Percentiles rank a stretch among this genome's conserved stretches.
phyloP scores from a whole-genome alignment of 2,797 vertebrate genomes.

The Sebastes paucispinis region DNA sequence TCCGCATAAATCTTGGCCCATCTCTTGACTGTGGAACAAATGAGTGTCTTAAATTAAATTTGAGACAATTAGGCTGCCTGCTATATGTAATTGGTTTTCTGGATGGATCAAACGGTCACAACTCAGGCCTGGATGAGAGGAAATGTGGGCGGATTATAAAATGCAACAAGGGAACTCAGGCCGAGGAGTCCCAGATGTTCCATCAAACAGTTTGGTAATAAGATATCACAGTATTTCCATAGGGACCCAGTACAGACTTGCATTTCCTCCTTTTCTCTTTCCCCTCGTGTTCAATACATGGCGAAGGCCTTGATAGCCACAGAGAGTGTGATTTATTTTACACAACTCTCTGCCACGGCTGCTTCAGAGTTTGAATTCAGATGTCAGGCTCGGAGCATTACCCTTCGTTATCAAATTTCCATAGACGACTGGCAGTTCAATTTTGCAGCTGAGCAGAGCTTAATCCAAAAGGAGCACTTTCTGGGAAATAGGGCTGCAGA shows the following conservation, averaged over 20 bases:
- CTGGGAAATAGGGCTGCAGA: conserved; percentile 29
- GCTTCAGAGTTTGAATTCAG: conserved; percentile 64
- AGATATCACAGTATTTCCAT: conserved; percentile 57
- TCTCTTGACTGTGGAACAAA: conserved; percentile 56
- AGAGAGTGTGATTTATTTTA: conserved; percentile 48
- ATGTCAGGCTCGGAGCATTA: conserved; percentile 65
- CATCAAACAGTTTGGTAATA: conserved; percentile 66
- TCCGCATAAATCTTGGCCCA: conserved; percentile 51
- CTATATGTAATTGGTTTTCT: conserved; percentile 69
- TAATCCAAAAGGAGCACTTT: conserved; percentile 60
- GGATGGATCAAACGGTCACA: conserved; percentile 54
- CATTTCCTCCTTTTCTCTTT: background rate
- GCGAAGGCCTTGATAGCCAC: conserved; percentile 34
- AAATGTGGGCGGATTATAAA: conserved; percentile 43
- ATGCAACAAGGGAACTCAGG: conserved; percentile 18
- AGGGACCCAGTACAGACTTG: conserved; percentile 7
- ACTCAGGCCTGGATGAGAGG: conserved; percentile 45
- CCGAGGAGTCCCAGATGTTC: conserved; percentile 67
- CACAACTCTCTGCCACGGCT: conserved; percentile 24
- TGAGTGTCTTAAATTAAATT: conserved; percentile 69
- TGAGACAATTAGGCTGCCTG: conserved; percentile 63
- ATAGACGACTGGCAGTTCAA: conserved; percentile 72
- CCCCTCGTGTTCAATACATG: background rate
- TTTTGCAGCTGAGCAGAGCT: conserved; percentile 77
- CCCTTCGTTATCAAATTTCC: conserved; percentile 68